Conservation (phyloP, 2,888 invertebrate species). For the Eristalinus aeneus region DNA sequence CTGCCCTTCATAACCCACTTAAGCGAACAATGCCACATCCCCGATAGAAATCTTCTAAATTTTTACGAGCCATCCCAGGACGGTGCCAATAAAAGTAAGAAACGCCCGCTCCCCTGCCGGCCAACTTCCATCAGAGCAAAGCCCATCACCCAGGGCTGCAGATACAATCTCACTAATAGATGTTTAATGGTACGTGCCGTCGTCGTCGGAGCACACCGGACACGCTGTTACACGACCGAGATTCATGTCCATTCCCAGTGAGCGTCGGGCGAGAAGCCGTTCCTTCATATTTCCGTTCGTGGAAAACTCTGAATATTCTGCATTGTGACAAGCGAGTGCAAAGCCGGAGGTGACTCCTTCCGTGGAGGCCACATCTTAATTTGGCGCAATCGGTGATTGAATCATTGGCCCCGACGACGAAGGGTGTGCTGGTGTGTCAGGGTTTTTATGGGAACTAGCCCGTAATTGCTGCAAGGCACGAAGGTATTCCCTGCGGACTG, state of each 20-base stretch:
- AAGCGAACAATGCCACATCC: slow-evolving; percentile 54
- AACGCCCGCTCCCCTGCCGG: not conserved
- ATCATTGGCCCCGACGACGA: slow-evolving; percentile 25
- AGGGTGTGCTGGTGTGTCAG: not conserved
- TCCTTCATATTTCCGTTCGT: slow-evolving; percentile 42
- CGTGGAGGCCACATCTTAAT: slow-evolving; percentile 41
- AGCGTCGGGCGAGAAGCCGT: not conserved
- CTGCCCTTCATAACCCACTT: slow-evolving; percentile 66
- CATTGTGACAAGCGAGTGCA: slow-evolving; percentile 53
- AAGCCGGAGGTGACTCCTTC: slow-evolving; percentile 26
- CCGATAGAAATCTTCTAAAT: slow-evolving; percentile 48
- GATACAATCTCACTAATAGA: slow-evolving; percentile 68
- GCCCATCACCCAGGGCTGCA: slow-evolving; percentile 14
- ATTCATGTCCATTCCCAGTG: slow-evolving; percentile 50
- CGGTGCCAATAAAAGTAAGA: slow-evolving; percentile 22
- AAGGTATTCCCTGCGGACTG: slow-evolving; percentile 38
- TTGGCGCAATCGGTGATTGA: slow-evolving; percentile 57
- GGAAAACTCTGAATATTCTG: slow-evolving; percentile 48
- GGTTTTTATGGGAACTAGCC: slow-evolving; percentile 48
- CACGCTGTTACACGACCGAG: slow-evolving; percentile 42
- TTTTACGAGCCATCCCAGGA: slow-evolving; percentile 48
- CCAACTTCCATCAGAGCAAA: not conserved
- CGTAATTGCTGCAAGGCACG: slow-evolving; percentile 53
- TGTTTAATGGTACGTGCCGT: slow-evolving; percentile 67
- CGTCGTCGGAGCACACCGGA: slow-evolving; percentile 34